Evolutionary conservation across 2,888 invertebrate species (phyloP).

Genomic region (Spialia ferax): DNA sequence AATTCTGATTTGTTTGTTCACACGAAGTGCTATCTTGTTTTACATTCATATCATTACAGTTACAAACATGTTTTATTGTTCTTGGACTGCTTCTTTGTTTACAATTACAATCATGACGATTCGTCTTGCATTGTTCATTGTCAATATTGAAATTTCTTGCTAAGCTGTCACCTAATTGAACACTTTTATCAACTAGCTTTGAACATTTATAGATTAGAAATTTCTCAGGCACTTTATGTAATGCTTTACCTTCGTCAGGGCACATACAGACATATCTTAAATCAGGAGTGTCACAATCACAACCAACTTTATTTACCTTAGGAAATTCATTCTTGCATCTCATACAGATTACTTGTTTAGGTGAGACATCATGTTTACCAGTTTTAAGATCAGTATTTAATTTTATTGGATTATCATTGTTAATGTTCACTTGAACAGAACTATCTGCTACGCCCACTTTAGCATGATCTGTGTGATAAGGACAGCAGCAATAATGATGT

Average conservation of each 20-base stretch:
- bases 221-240: constrained; percentile 59
- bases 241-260: constrained; percentile 52
- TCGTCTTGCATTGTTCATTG: constrained; percentile 31
- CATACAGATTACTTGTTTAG: constrained; percentile 39
- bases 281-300: constrained; percentile 53
- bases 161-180: constrained; percentile 51
- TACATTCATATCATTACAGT: constrained; percentile 8
- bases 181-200: constrained; percentile 56
- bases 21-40: constrained; percentile 37
- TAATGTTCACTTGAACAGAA: constrained; percentile 69
- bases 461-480: constrained; percentile 55
- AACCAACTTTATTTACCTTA: constrained; percentile 48
- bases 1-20: constrained; percentile 44
- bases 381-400: constrained; percentile 38
- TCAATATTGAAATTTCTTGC: constrained; percentile 40
- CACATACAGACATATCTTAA: constrained; percentile 72
- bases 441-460: constrained; percentile 65
- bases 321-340: constrained; percentile 47
- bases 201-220: constrained; percentile 71
- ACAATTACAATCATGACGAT: constrained; percentile 2
- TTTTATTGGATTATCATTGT: constrained; percentile 44
- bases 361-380: constrained; percentile 34
- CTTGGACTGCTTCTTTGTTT: constrained; percentile 6
- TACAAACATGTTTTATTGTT: background rate
- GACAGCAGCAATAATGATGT: constrained; percentile 65